Evolutionary conservation across 2,888 invertebrate genomes (phyloP).

Genomic region (Lucinisca nassula): DNA sequence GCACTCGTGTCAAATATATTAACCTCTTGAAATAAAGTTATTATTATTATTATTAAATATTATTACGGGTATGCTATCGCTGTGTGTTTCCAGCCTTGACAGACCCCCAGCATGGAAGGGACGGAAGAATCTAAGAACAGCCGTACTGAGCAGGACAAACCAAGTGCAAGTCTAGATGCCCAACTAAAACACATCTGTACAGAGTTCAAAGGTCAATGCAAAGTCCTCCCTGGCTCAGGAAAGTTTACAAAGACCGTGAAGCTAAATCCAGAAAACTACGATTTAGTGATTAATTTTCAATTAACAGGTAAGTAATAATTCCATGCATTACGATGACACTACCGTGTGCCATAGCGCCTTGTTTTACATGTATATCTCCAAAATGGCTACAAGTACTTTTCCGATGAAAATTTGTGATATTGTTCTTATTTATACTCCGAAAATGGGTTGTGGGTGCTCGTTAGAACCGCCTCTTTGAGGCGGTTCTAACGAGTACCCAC

Average conservation of each 20-base stretch:
- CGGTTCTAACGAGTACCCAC: too few relatives aligned
- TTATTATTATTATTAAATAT: too few relatives aligned
- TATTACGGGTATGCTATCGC: neutral
- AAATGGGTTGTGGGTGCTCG: too few relatives aligned
- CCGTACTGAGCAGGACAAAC: neutral
- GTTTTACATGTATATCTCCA: too few relatives aligned
- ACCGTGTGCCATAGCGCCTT: too few relatives aligned
- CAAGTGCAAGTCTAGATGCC: neutral
- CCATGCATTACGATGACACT: too few relatives aligned
- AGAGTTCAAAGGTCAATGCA: constrained; percentile 72
- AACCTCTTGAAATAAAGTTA: too few relatives aligned
- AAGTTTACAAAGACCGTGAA: constrained; percentile 81
- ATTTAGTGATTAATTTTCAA: constrained; percentile 84
- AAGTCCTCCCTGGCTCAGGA: constrained; percentile 80
- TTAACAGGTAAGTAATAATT: constrained; percentile 82
- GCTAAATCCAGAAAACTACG: constrained; percentile 78
- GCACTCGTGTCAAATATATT: too few relatives aligned
- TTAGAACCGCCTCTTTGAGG: too few relatives aligned
- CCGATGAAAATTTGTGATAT: too few relatives aligned
- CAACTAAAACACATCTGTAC: constrained; percentile 46
- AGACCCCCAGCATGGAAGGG: neutral
- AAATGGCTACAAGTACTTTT: too few relatives aligned
- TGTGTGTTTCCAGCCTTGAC: neutral
- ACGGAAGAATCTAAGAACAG: neutral
- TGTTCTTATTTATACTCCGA: too few relatives aligned